A percentile compares a stretch with the other conserved stretches of the same genome.
Evolutionary conservation across 1,140 invertebrate genomes (phyloP).

Genomic region (Brachionus paranguensis): DNA sequence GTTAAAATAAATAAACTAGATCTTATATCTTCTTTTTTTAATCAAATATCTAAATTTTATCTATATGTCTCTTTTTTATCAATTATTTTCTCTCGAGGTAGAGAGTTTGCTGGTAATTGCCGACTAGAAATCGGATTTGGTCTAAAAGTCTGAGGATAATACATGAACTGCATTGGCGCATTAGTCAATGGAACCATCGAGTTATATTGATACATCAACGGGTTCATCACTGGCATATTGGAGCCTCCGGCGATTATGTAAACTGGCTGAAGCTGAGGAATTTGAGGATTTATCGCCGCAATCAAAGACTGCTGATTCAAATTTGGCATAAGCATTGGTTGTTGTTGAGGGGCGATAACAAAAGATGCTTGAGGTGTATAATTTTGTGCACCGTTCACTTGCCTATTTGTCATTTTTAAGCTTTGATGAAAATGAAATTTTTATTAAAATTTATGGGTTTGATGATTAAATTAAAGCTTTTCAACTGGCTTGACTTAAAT

Average conservation of each 20-base stretch:
- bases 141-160: neutral
- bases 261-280: neutral
- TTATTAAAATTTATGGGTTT: neutral
- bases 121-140: neutral
- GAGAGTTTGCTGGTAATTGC: neutral
- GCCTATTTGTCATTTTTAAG: neutral
- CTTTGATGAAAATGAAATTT: neutral
- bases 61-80: neutral
- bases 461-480: neutral
- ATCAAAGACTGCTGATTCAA: constrained; percentile 2
- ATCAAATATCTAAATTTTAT: no score
- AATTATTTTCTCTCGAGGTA: neutral
- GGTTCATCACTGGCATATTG: neutral
- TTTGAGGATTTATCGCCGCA: neutral
- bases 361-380: constrained; percentile 4
- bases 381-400: neutral
- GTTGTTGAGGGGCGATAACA: neutral
- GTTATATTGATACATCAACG: neutral
- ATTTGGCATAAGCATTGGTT: neutral
- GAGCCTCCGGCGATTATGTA: neutral
- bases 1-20: no score
- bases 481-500: neutral
- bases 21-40: no score
- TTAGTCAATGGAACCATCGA: neutral
- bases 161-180: neutral